phyloP scores from a whole-genome alignment of 2,888 invertebrate genomes.

The Zaprionus lineosus region DNA sequence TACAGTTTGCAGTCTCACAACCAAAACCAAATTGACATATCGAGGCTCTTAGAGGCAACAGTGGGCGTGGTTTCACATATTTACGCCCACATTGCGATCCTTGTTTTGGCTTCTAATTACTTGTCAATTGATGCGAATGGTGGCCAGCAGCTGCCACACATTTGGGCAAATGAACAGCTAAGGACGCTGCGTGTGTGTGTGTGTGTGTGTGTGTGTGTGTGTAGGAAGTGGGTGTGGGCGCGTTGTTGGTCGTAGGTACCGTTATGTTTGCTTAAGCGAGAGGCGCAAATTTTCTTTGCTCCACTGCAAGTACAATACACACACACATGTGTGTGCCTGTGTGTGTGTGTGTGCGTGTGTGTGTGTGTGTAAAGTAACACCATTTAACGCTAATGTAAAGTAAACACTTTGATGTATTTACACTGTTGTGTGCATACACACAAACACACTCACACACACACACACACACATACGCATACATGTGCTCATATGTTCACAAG shows the following conservation, averaged over 20 bases:
- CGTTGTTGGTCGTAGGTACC: neutral
- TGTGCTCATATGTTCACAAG: conserved; percentile 20
- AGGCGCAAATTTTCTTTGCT: conserved; percentile 46
- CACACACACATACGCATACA: conserved; percentile 24
- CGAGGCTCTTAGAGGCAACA: too few species aligned
- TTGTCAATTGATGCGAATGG: conserved; percentile 53
- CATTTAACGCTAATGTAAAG: conserved; percentile 79
- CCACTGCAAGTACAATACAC: neutral
- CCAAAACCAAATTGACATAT: too few species aligned
- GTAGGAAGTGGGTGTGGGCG: neutral
- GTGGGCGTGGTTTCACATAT: conserved; percentile 3
- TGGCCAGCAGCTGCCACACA: conserved; percentile 41
- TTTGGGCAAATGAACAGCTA: conserved; percentile 45
- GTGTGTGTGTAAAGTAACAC: conserved; percentile 60
- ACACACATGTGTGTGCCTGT: conserved; percentile 1
- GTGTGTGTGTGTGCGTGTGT: conserved; percentile 22
- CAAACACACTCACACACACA: conserved; percentile 27
- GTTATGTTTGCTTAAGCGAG: conserved; percentile 46
- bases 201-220: neutral
- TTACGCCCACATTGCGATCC: too few species aligned
- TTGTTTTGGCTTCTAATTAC: conserved; percentile 60
- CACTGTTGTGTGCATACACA: conserved; percentile 46
- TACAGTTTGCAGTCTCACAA: too few species aligned
- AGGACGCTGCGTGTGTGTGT: neutral
- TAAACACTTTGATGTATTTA: conserved; percentile 78